Evolutionary conservation across 1,140 invertebrate genomes (phyloP), one percentile per base, ranked within the genome.

Genomic region (Zophobas atratus): DNA sequence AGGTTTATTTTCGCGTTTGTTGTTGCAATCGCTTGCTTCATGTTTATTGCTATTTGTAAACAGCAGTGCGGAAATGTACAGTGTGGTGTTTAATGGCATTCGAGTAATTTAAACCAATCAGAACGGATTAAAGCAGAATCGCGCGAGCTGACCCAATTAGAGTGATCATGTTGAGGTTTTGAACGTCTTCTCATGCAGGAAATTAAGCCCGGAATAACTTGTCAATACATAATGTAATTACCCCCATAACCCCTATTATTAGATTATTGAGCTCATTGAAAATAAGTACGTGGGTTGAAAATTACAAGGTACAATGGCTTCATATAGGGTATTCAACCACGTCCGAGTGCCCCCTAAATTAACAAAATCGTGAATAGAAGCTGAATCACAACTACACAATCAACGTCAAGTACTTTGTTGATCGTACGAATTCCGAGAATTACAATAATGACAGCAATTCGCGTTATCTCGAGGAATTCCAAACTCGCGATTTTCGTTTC

Each of bases 171-270:
- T 46, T 51, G 6, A 6, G 2, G 20, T 20, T 20, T 51, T 20
- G 20, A 51, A 41, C 60, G 38, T 67, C 38, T 41, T 67, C 43
- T n/a, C 35, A 8, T 60, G 60, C 60, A 67, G 39, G 60, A 67
- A 67, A 67, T 36, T 39, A 36, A 63, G 4, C 8, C 36, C 6
- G 32, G 6, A 57, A 57, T 57, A 4, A 39, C n/a, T 41, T 2
- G 35, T 41, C 38, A 51, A n/a, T 51, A 4, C 43, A 51, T 63
- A 8, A 67, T 39, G 35, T 67, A 67, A 67, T 67, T 67, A 67
- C 60, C 60, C 60, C 6, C 60, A 67, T 67, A 67, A 41, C 60
- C 60, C 60, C 60, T 41, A 67, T 67, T 67, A 67, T 67, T 67
- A 67, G 55, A 57, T 57, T 34, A 51, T 51, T 46, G 20, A 2